phyloP scores from a whole-genome alignment of 2,888 invertebrate species.

The Cybosia mesomella region DNA sequence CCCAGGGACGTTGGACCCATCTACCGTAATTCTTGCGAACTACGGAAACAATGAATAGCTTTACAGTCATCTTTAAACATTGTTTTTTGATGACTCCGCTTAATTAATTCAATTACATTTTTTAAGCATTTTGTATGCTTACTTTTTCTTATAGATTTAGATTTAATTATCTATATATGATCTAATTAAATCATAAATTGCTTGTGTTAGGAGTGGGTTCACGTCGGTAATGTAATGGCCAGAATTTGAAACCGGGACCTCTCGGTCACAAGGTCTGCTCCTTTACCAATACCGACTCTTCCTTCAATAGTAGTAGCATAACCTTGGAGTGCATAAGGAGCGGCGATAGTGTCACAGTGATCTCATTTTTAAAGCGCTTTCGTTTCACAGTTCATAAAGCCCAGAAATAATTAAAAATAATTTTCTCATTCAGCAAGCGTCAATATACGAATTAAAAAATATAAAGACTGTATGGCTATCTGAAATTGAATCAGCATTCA shows the following conservation, averaged over 20 bases:
- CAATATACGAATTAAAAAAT: conserved; percentile 56
- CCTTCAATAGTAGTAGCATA: neutral
- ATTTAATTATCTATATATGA: no score
- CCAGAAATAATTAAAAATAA: conserved; percentile 50
- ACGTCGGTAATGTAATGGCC: neutral
- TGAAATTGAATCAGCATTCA: conserved; percentile 60
- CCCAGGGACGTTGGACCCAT: no score
- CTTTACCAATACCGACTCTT: neutral
- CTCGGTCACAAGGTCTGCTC: neutral
- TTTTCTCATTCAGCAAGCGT: conserved; percentile 48
- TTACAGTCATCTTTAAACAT: no score
- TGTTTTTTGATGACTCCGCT: no score
- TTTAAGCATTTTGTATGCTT: no score
- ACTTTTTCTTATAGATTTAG: no score
- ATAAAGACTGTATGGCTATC: conserved; percentile 59
- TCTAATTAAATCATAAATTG: no score
- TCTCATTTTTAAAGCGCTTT: conserved; percentile 29
- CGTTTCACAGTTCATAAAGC: conserved; percentile 47
- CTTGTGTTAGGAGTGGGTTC: neutral
- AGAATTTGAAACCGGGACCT: neutral
- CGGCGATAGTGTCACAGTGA: neutral
- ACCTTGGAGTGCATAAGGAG: neutral
- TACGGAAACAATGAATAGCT: no score
- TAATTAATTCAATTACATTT: no score
- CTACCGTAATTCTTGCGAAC: no score